These are phyloP conservation scores for Baccha elongata DNA, from an alignment of 2,888 invertebrate genomes.

Conservation along the genomic window DNA sequence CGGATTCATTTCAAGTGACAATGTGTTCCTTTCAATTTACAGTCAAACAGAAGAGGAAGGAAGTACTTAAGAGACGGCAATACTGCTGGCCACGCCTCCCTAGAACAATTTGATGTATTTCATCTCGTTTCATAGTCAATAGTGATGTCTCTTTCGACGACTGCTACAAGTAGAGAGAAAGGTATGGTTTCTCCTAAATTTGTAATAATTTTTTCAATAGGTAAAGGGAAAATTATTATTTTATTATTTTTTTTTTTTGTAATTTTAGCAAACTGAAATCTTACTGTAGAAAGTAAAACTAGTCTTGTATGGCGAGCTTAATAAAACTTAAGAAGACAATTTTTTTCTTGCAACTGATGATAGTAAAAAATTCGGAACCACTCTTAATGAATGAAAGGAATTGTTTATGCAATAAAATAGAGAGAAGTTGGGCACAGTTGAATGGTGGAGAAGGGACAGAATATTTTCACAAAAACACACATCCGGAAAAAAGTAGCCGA, in stretches of 20 bases:
- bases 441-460: too few species aligned
- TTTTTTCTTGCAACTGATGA: too few species aligned
- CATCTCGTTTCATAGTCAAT: not conserved
- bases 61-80: not conserved
- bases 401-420: too few species aligned
- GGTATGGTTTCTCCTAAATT: not conserved
- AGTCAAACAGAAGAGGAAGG: not conserved
- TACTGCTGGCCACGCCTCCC: not conserved
- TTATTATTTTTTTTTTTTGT: not conserved
- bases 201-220: not conserved
- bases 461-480: too few species aligned
- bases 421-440: too few species aligned
- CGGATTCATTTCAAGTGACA: not conserved
- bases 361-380: too few species aligned
- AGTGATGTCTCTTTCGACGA: not conserved
- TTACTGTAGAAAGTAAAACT: too few species aligned
- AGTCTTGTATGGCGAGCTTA: too few species aligned
- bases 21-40: not conserved
- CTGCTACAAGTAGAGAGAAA: not conserved
- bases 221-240: not conserved
- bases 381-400: too few species aligned
- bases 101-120: not conserved
- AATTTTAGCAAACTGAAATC: too few species aligned
- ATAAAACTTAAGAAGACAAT: too few species aligned
- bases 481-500: too few species aligned